phyloP scores from a whole-genome alignment of 2,113 vertebrate species.

The Pollachius pollachius region DNA sequence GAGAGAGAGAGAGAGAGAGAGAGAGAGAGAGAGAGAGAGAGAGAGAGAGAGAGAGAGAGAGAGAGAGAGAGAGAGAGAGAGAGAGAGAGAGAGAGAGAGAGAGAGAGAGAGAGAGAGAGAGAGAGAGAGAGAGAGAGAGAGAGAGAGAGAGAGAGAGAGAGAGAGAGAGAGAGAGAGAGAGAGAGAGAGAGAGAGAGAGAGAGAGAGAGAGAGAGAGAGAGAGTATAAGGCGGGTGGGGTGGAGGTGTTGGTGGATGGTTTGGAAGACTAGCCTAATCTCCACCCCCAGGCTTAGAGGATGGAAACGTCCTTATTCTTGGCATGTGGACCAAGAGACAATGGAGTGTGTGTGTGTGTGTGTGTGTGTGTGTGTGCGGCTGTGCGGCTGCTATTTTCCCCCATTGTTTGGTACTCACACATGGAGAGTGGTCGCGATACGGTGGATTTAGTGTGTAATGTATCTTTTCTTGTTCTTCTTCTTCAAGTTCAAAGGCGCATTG shows the following conservation, averaged over 20 bases:
- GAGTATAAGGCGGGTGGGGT: conserved; percentile 28
- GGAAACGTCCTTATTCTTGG: conserved; percentile 53
- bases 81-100: conserved; percentile 63
- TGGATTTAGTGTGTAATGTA: too few relatives aligned
- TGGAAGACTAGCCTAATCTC: conserved; percentile 76
- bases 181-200: conserved; percentile 54
- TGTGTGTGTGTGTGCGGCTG: conserved; percentile 15
- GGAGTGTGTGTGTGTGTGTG: neutral
- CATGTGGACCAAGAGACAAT: conserved; percentile 15
- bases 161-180: conserved; percentile 51
- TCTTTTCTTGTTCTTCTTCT: too few relatives aligned
- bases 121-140: conserved; percentile 55
- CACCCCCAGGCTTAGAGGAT: conserved; percentile 42
- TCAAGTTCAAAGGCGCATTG: too few relatives aligned
- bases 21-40: conserved; percentile 63
- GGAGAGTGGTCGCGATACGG: too few relatives aligned
- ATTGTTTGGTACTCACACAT: conserved; percentile 33
- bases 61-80: conserved; percentile 55
- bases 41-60: conserved; percentile 53
- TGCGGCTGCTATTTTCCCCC: conserved; percentile 32
- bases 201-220: conserved; percentile 42
- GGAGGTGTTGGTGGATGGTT: conserved; percentile 55
- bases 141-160: conserved; percentile 63
- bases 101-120: conserved; percentile 53
- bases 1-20: conserved; percentile 43